Evolutionary conservation across 1,140 invertebrate species (phyloP).

Genomic region (Calosoma granatense): DNA sequence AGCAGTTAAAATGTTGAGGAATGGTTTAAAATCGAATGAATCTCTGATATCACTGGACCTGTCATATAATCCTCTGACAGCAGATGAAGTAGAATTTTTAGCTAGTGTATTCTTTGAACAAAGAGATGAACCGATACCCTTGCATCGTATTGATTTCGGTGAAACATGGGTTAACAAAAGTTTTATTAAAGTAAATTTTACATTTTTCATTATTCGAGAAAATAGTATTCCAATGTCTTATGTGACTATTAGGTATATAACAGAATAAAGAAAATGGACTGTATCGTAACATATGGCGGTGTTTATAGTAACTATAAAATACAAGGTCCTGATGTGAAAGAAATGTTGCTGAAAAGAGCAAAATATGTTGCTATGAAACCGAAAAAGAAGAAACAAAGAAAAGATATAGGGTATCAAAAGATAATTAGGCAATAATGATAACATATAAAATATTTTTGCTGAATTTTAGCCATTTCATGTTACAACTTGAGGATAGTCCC

Average conservation of each 20-base stretch:
- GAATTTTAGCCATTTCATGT: constrained; percentile 21
- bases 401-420: constrained; percentile 36
- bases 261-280: constrained; percentile 23
- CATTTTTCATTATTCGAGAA: not conserved
- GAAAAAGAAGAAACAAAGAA: constrained; percentile 33
- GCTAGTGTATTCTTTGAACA: constrained; percentile 14
- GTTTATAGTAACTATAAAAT: constrained; percentile 36
- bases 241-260: constrained; percentile 27
- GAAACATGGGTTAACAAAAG: constrained; percentile 34
- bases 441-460: too few relatives aligned
- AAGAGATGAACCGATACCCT: constrained; percentile 11
- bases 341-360: constrained; percentile 35
- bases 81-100: constrained; percentile 28
- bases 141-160: constrained; percentile 34
- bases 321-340: constrained; percentile 32
- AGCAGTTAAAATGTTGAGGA: constrained; percentile 15
- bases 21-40: constrained; percentile 28
- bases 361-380: constrained; percentile 35
- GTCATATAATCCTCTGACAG: constrained; percentile 35
- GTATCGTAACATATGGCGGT: constrained; percentile 33
- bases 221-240: constrained; percentile 3
- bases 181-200: constrained; percentile 22
- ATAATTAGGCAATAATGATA: too few relatives aligned
- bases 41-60: constrained; percentile 32
- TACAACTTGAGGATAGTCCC: constrained; percentile 21